A percentile compares a stretch with the other conserved stretches of the same genome.
Evolutionary conservation across 2,888 invertebrate genomes (phyloP).

Genomic region (Nematopogon swammerdamellus): DNA sequence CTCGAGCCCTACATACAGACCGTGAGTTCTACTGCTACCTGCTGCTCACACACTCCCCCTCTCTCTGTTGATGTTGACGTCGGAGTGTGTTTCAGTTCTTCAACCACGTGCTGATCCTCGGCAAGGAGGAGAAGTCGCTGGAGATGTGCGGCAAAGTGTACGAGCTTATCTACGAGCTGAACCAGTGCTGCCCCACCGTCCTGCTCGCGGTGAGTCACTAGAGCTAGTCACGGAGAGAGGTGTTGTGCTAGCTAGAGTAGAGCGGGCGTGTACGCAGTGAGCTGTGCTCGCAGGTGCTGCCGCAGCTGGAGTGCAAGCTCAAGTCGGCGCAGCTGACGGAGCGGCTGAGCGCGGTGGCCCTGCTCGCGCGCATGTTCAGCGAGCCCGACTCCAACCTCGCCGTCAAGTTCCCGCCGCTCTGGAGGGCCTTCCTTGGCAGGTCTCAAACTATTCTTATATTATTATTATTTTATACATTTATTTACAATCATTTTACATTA

Average conservation of each 20-base stretch:
- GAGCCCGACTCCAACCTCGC: constrained; percentile 90
- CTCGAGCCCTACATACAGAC: constrained; percentile 93
- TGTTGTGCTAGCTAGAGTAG: too few species aligned
- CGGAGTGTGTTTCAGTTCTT: constrained; percentile 85
- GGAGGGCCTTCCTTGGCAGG: constrained; percentile 86
- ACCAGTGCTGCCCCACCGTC: constrained; percentile 87
- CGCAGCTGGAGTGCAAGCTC: constrained; percentile 93
- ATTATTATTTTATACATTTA: too few species aligned
- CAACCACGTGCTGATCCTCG: constrained; percentile 91
- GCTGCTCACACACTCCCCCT: too few species aligned
- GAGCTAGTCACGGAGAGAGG: too few species aligned
- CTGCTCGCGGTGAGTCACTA: constrained; percentile 84
- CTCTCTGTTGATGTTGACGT: too few species aligned
- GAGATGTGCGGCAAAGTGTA: constrained; percentile 84
- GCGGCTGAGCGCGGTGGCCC: constrained; percentile 78
- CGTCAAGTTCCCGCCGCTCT: constrained; percentile 79
- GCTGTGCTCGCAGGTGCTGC: too few species aligned
- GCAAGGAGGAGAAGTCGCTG: constrained; percentile 81
- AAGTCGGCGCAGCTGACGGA: constrained; percentile 90
- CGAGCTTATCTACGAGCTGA: constrained; percentile 94
- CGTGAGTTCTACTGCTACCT: too few species aligned
- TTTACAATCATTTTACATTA: too few species aligned
- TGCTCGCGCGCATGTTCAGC: constrained; percentile 95
- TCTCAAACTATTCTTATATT: too few species aligned
- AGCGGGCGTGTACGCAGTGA: too few species aligned